phyloP scores from a whole-genome alignment of 2,113 vertebrate genomes.

The Lamprotornis superbus region DNA sequence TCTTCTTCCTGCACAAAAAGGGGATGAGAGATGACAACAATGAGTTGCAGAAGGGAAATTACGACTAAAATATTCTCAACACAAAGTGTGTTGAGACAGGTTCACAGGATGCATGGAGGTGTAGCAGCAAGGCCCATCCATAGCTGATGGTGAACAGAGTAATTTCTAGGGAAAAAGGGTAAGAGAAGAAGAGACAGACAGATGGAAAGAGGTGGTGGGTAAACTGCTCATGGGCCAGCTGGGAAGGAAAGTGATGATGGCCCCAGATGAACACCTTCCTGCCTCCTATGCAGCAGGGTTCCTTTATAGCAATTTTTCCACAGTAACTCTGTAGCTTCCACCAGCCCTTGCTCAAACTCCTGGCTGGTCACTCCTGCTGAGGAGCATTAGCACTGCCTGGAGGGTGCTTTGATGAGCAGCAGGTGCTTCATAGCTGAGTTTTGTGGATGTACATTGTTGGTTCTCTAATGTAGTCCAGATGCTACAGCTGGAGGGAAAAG shows the following conservation, averaged over 20 bases:
- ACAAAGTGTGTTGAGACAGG: background rate
- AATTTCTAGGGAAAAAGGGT: background rate
- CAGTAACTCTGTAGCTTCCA: background rate
- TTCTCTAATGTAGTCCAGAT: background rate
- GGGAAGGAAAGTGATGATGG: background rate
- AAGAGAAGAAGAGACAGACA: background rate
- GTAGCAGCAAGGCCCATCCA: background rate
- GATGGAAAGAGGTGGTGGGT: background rate
- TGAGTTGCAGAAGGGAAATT: background rate
- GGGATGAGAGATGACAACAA: background rate
- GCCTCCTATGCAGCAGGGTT: background rate
- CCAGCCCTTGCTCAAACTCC: background rate
- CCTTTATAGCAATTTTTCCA: background rate
- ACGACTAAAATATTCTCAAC: background rate
- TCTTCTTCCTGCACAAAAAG: background rate
- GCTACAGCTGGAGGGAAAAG: background rate
- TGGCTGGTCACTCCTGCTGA: rapidly evolving
- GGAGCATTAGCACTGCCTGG: rapidly evolving
- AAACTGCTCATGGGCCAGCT: background rate
- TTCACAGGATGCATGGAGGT: background rate
- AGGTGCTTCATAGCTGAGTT: background rate
- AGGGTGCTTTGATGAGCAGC: background rate
- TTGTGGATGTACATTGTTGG: background rate
- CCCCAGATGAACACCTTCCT: background rate
- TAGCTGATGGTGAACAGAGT: background rate